A percentile compares a stretch with the other conserved stretches of the same genome.
phyloP scores from a whole-genome alignment of 2,113 vertebrate species.

The Hippoglossus stenolepis region DNA sequence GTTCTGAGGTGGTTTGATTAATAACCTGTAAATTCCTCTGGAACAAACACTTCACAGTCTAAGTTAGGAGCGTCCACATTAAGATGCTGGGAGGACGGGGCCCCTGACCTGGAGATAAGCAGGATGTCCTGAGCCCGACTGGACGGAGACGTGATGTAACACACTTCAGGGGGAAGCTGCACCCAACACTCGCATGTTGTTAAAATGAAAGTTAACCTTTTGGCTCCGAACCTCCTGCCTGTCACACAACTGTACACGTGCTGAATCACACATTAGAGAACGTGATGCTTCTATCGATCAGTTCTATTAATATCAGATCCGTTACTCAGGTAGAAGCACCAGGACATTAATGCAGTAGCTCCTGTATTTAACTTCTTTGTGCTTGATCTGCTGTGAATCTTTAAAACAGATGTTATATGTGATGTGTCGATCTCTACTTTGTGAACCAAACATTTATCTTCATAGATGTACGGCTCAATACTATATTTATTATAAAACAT shows the following conservation, averaged over 20 bases:
- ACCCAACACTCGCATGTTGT: background rate
- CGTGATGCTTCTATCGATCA: too few species aligned
- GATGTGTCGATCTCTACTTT: too few species aligned
- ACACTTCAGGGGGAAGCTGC: background rate
- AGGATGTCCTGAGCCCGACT: conserved; percentile 33
- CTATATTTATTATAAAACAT: too few species aligned
- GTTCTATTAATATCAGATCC: too few species aligned
- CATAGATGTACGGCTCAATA: too few species aligned
- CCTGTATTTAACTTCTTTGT: too few species aligned
- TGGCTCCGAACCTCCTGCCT: conserved; percentile 3
- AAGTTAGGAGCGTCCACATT: background rate
- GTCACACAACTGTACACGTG: conserved; percentile 10
- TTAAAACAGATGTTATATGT: too few species aligned
- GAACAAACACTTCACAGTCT: conserved; percentile 1
- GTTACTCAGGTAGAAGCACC: too few species aligned
- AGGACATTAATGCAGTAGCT: too few species aligned
- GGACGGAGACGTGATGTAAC: conserved; percentile 1
- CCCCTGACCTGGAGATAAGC: conserved; percentile 41
- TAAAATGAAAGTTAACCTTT: background rate
- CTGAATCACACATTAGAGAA: background rate
- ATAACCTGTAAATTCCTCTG: too few species aligned
- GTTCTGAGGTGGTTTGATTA: background rate
- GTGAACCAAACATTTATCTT: too few species aligned
- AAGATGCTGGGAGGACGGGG: background rate
- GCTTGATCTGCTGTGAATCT: too few species aligned